These are phyloP conservation scores for Escarpia spicata DNA, from an alignment of 2,888 invertebrate species.

Conservation along the genomic window DNA sequence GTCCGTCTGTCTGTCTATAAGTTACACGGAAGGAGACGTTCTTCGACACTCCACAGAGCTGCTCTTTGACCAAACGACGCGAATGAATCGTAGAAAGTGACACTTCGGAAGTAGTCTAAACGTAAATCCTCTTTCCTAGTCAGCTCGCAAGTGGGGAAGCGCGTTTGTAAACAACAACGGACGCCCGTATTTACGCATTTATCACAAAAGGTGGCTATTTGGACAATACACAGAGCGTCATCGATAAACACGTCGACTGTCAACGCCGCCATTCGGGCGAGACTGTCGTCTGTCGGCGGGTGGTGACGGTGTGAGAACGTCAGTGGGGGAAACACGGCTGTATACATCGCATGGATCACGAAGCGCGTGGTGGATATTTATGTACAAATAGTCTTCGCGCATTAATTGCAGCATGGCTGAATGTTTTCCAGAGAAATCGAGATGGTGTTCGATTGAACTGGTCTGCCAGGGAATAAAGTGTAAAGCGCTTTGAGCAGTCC, in stretches of 20 bases:
- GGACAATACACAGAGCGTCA: not conserved
- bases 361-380: too few relatives aligned
- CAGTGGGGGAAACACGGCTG: not conserved
- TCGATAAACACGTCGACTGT: not conserved
- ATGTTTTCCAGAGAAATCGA: too few relatives aligned
- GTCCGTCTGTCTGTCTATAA: too few relatives aligned
- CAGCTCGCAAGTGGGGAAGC: not conserved
- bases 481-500: too few relatives aligned
- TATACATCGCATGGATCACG: not conserved
- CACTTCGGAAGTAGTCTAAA: constrained; percentile 12
- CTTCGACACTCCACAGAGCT: not conserved
- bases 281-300: not conserved
- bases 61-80: constrained; percentile 16
- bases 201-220: not conserved
- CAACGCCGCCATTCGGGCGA: not conserved
- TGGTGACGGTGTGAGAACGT: not conserved
- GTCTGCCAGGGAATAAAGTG: too few relatives aligned
- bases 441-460: too few relatives aligned
- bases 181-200: not conserved
- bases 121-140: not conserved
- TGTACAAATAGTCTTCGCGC: too few relatives aligned
- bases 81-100: not conserved
- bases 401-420: too few relatives aligned
- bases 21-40: not conserved
- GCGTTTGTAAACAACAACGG: not conserved